These are phyloP conservation scores for Alentia gelatinosa DNA, from an alignment of 2,888 invertebrate genomes.

Conservation along the genomic window DNA sequence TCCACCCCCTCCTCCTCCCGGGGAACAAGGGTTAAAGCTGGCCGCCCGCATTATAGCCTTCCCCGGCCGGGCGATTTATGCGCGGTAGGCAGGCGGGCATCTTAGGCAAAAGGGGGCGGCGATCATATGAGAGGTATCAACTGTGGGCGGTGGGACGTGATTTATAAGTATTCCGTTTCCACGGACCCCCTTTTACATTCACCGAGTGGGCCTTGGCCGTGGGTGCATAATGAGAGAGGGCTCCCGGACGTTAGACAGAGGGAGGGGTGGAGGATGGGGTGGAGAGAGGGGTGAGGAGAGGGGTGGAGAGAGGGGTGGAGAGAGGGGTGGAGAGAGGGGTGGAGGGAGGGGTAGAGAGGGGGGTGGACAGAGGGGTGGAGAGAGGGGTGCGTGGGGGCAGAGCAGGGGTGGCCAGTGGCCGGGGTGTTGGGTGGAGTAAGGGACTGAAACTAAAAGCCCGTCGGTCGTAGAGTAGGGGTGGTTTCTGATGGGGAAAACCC, in stretches of 20 bases:
- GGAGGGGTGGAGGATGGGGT: neutral
- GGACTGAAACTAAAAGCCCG: neutral
- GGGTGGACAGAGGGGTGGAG: neutral
- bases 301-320: neutral
- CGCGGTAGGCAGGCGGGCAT: neutral
- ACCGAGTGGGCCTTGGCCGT: neutral
- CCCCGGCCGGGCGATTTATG: neutral
- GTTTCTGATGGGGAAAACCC: neutral
- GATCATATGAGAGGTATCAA: slow-evolving; percentile 21
- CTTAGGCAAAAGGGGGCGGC: slow-evolving; percentile 8
- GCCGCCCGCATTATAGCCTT: neutral
- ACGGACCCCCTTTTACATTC: neutral
- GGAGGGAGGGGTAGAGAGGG: neutral
- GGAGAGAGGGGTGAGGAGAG: neutral
- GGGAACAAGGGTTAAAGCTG: neutral
- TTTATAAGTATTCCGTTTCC: slow-evolving; percentile 10
- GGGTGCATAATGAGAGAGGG: neutral
- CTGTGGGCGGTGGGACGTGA: neutral
- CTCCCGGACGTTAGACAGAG: neutral
- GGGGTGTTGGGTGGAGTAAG: neutral
- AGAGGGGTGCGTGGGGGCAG: neutral
- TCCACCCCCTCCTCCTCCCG: neutral
- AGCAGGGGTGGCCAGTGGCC: neutral
- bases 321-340: neutral
- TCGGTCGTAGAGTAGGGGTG: neutral